Base-by-base conservation (phyloP, 2,888 invertebrate genomes). In the Halictus ligatus region DNA sequence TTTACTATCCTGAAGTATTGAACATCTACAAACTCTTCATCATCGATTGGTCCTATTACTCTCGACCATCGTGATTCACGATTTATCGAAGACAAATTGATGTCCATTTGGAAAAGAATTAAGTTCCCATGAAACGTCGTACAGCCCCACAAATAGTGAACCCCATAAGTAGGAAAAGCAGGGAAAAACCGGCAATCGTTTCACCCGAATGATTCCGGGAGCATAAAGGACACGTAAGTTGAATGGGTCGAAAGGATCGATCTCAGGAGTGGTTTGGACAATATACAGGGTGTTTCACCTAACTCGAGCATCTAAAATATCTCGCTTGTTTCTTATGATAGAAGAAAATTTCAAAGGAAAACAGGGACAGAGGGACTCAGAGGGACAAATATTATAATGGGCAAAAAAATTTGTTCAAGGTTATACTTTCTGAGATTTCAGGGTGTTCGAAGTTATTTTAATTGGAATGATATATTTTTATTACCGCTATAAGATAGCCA, bases 161-260 rank as follows among this genome's bases (percentile, higher is more conserved):
- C 35, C 40, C 21, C 69, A 40, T 69, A 40, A 40, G 40, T 40
- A 40, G 69, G 35, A 69, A 69, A 69, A 69, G 40, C 6, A 69
- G 10, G 18, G 40, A 10, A 18, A 69, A 35, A 40, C 21, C 1
- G 10, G 35, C 21, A 69, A 40, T 40, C 35, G 69, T 40, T 69
- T 40, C 69, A 12, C 40, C 40, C 4, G 35, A 69, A 40, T 40
- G 40, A 21, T 69, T 67, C 29, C 18, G 18, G 21, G 21, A 40
- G 10, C 69, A 40, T 69, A 69, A 69, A 69, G 69, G 69, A 40
- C 69, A 69, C 69, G 40, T 69, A 40, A 35, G 35, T 69, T 40
- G 69, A 69, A 69, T 69, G 4, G 60, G 40, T 40, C 10, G 35
- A 40, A 8, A 69, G 40, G 21, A 69, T 69, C 69, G 69, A 40